Evolutionary conservation across 1,140 invertebrate genomes (phyloP), one percentile per base, ranked within the genome.

Genomic region (Bradysia coprophila): DNA sequence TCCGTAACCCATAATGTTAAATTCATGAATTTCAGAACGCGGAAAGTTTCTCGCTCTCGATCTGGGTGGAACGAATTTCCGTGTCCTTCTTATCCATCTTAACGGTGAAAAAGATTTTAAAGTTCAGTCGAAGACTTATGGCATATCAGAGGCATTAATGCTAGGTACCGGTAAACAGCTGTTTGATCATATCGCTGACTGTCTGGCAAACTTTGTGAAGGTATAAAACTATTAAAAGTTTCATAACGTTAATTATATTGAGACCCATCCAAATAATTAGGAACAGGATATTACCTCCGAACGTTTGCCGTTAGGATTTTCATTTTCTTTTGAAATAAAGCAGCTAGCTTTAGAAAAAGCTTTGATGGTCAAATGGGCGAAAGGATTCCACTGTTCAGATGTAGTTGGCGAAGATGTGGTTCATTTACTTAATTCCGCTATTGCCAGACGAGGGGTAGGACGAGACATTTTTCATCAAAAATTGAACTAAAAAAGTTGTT

Each of bases 111-210:
- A 77, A 47, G 72, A 75, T 48, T 90, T 88, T 55, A 80, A 87
- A 54, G 97, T 98, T 91, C 82, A 93, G 58, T 94, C 90, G 36
- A 93, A 96, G 68, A 96, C 98, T 52, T 99, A 88, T 61, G 84
- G 90, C 16, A 88, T 98, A 54, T 91, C 95, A 28, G 79, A 93
- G 59, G 73, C 79, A 50, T 81, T 98, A 37, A 98, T 98, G 93
- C 66, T 85, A 45, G 94, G 93, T 2, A 78, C 84, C 15, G 88
- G 92, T 2, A 64, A 65, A 33, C 75, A 83, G 68, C 66, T 99
- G 16, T 98, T 99, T 67, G 95, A 98, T 63, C 94, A 98, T 59
- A 98, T 99, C 51, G 95, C 95, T 36, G 84, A 93, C 54, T 98
- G 94, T 67, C 70, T 98, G 49, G 78, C 85, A 4, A 80, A 84